phyloP scores from a whole-genome alignment of 2,797 vertebrate genomes.

The Poecilia picta region DNA sequence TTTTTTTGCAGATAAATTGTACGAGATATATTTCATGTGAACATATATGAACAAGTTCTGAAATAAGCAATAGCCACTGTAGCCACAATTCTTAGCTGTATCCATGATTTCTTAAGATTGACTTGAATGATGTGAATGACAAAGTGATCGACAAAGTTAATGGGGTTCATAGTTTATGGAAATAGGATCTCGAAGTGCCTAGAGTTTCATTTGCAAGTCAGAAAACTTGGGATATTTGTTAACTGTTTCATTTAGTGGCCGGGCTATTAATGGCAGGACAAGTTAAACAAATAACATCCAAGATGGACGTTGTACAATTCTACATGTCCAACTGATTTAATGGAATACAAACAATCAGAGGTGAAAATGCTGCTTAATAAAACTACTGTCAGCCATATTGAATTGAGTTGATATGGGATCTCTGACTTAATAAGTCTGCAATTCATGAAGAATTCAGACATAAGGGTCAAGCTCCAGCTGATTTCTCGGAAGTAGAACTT shows the following conservation, averaged over 20 bases:
- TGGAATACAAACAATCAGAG: neutral
- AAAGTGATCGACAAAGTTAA: neutral
- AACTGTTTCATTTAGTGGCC: neutral
- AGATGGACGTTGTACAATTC: neutral
- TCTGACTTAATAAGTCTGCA: neutral
- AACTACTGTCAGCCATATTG: neutral
- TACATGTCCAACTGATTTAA: neutral
- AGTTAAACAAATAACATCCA: neutral
- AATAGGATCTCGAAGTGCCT: neutral
- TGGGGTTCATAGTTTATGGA: neutral
- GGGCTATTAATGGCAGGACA: neutral
- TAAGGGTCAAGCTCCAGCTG: neutral
- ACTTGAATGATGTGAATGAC: neutral
- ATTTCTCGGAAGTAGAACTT: neutral
- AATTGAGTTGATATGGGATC: neutral
- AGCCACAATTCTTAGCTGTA: neutral
- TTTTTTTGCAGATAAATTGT: neutral
- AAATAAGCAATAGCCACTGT: neutral
- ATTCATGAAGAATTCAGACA: neutral
- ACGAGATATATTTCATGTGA: neutral
- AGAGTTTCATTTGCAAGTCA: neutral
- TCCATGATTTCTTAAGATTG: neutral
- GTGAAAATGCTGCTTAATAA: neutral
- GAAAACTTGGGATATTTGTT: neutral
- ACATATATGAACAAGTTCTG: neutral